A percentile compares a stretch with the other conserved stretches of the same genome.
Conservation (phyloP, 2,113 vertebrate genomes). For the Cephalopholis sonnerati region DNA sequence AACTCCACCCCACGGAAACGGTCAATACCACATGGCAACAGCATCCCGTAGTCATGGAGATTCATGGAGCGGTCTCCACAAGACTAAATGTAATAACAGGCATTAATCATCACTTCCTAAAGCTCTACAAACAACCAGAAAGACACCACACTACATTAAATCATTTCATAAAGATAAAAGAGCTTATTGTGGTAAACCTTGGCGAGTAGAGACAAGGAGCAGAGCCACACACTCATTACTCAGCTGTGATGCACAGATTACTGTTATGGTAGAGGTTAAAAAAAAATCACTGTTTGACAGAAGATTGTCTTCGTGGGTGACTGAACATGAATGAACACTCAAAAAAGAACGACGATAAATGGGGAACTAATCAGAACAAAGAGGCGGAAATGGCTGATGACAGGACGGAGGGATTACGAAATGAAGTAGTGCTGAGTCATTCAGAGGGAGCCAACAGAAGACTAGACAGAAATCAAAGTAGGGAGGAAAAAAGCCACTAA, state of each 20-base stretch:
- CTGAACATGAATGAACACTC: neutral
- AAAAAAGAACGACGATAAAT: neutral
- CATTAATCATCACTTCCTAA: neutral
- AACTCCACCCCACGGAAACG: conserved; percentile 98
- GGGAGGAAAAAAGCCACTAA: neutral
- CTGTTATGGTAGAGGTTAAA: neutral
- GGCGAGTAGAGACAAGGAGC: neutral
- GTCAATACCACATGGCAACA: conserved; percentile 96
- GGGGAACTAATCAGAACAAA: neutral
- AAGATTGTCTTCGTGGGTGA: neutral
- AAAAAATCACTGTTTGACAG: neutral
- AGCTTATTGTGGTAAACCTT: neutral
- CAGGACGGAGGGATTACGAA: neutral
- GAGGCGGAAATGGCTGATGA: neutral
- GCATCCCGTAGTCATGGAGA: conserved; percentile 96
- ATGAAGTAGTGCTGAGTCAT: conserved; percentile 44
- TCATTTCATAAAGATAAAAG: neutral
- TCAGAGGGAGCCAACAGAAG: neutral
- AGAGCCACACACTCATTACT: neutral
- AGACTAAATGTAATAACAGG: conserved; percentile 79
- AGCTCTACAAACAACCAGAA: neutral
- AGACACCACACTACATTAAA: neutral
- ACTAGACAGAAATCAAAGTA: neutral
- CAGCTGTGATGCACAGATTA: neutral
- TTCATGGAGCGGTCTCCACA: conserved; percentile 97